Evolutionary conservation across 2,888 invertebrate genomes (phyloP), one percentile per base, ranked within the genome.

Genomic region (Drosophila diplacantha): DNA sequence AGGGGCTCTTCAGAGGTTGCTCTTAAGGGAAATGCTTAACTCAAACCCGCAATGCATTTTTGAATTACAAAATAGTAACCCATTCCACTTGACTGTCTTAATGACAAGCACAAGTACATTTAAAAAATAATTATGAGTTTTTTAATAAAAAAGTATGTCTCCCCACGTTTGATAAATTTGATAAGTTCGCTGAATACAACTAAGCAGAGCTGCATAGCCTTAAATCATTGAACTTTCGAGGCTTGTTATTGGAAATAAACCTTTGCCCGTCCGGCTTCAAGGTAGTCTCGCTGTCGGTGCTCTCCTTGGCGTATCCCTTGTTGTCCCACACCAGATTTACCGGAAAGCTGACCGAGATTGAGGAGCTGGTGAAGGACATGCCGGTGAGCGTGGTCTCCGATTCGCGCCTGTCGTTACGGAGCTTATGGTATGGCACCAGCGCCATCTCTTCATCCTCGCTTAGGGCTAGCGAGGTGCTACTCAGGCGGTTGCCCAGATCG

Each of bases 211-310:
- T 46, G 44, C 44, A 31, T 0, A 6, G 9, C 20, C 0, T 31
- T 3, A 14, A 20, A 20, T 29, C n/a, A 9, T 29, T 29, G 0
- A 14, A 29, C 34, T 34, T 44, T 29, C 9, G 7, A 31, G 9
- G 37, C 9, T 14, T 12, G 8, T 12, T n/a, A 24, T 5, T 6
- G 31, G 12, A 37, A 31, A 32, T 22, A 41, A 51, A 76, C 31
- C 56, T 60, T 11, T n/a, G 26, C 1, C 81, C 81, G 47, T 80
- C 83, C 1, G 80, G 68, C 22, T 37, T 73, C 7, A 80, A 46
- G 5, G 80, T 80, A 22, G 67, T 52, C 1, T 81, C 84, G 49
- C 80, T 80, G 2, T 81, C 83, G 1, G 75, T 63, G 46, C 59
- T 67, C 9, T 59, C 20, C 11, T 54, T 34, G 11, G 47, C 11